Evolutionary conservation across 2,888 invertebrate species (phyloP), one percentile per base, ranked within the genome.

Genomic region (Stenodera caucasica): DNA sequence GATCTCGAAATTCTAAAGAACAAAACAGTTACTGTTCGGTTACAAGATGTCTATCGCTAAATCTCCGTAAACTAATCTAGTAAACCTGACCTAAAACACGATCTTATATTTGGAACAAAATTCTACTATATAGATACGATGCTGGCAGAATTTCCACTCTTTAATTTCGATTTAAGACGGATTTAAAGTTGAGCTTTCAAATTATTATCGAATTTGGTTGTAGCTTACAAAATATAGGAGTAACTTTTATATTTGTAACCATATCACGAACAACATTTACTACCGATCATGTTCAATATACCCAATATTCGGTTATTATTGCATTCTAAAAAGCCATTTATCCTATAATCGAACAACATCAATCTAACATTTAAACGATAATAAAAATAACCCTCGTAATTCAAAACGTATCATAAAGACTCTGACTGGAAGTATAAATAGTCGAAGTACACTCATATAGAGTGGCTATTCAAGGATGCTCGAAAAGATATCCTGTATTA

Each of bases 271-370:
- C 45, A 9, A 21, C 45, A 21, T 45, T 45, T 21, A 53, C 33
- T 21, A 53, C 15, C 30, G 2, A 35, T 23, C 23, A 45, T 49
- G 53, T 53, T 32, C 52, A 11, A 45, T 21, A 21, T 21, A 14
- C 15, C 11, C 8, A 15, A 18, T 18, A 40, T 45, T 21, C 21
- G 40, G 18, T 40, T 29, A 53, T 30, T 21, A 49, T 49, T 32
- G 58, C 52, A 37, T 49, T 49, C n/a, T 58, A 49, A 37, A 58
- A 49, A 58, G 58, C 54, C 21, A 30, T 33, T 32, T 58, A 45
- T 11, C 45, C 21, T n/a, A 45, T 45, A 45, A 45, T 45, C 45
- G 45, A 11, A 18, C 45, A 45, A 45, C 45, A 45, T 45, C 18
- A 45, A 45, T 45, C 21, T 11, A 45, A 45, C 18, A 11, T 18